Conservation (phyloP, 1,140 invertebrate species). For the Trachelipus rathkii region DNA sequence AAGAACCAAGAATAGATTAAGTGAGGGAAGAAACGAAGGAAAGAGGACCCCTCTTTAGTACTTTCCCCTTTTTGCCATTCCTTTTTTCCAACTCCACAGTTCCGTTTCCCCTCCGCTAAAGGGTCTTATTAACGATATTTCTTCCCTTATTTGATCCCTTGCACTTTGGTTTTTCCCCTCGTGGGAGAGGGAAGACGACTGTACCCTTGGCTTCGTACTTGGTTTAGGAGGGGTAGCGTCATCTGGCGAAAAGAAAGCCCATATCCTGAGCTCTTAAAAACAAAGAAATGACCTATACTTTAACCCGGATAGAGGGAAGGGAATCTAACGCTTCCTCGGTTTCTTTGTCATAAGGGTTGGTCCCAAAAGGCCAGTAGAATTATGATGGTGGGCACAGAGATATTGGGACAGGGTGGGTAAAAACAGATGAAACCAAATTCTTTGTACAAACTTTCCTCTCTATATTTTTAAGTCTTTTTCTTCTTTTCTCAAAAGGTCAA, state of each 20-base stretch:
- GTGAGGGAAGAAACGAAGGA: not conserved
- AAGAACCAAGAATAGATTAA: slow-evolving; percentile 1
- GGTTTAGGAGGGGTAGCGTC: not conserved
- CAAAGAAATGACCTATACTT: not conserved
- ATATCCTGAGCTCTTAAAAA: not conserved
- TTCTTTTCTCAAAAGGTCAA: too few species aligned
- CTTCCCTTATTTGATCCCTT: slow-evolving; percentile 4
- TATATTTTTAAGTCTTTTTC: too few species aligned
- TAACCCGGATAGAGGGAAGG: not conserved
- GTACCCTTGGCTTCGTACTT: not conserved
- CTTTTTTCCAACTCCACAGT: slow-evolving; percentile 2
- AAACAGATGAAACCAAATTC: not conserved
- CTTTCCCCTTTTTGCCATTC: not conserved
- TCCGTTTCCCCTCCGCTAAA: not conserved
- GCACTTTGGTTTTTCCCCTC: not conserved
- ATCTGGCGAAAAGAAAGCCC: not conserved
- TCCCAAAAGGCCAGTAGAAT: not conserved
- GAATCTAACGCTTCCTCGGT: not conserved
- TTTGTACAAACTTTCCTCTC: too few species aligned
- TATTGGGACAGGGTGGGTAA: not conserved
- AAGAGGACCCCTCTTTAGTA: not conserved
- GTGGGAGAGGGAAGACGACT: not conserved
- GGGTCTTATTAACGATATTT: slow-evolving; percentile 10
- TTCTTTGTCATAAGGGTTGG: not conserved
- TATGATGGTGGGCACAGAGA: not conserved